phyloP scores from a whole-genome alignment of 1,140 invertebrate species.

The Cherax quadricarinatus region DNA sequence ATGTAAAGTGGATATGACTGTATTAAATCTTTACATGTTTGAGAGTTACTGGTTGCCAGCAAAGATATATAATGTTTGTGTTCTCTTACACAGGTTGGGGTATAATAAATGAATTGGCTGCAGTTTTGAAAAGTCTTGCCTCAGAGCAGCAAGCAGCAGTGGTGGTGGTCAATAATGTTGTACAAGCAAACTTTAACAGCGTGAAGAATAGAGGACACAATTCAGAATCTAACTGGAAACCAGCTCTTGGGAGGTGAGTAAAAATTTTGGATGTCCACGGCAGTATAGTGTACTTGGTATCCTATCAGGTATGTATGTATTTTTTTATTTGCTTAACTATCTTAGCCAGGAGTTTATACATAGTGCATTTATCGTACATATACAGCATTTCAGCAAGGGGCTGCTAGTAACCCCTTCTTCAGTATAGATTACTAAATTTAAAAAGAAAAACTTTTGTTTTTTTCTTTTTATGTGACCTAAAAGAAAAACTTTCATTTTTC shows the following conservation, averaged over 20 bases:
- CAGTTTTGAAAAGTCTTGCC: slow-evolving; percentile 12
- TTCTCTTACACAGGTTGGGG: slow-evolving; percentile 11
- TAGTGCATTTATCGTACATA: neutral
- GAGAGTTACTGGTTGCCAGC: too few relatives aligned
- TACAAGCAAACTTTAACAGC: neutral
- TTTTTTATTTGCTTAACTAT: neutral
- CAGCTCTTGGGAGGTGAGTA: slow-evolving; percentile 44
- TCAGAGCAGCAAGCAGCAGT: slow-evolving; percentile 33
- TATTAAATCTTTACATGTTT: too few relatives aligned
- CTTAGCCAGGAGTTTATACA: neutral
- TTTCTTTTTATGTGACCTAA: too few relatives aligned
- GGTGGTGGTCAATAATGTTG: slow-evolving; percentile 41
- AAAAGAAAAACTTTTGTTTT: too few relatives aligned
- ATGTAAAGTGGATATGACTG: too few relatives aligned
- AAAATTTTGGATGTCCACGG: neutral
- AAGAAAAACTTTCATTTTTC: too few relatives aligned
- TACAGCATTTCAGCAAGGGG: neutral
- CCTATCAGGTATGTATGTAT: neutral
- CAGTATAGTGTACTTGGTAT: neutral
- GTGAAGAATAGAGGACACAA: neutral
- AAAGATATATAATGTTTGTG: too few relatives aligned
- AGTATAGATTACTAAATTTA: too few relatives aligned
- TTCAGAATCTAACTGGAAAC: neutral
- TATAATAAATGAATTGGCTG: slow-evolving; percentile 25
- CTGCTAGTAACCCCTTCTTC: too few relatives aligned